Conservation (phyloP, 2,797 vertebrate genomes). For the Semotilus atromaculatus region DNA sequence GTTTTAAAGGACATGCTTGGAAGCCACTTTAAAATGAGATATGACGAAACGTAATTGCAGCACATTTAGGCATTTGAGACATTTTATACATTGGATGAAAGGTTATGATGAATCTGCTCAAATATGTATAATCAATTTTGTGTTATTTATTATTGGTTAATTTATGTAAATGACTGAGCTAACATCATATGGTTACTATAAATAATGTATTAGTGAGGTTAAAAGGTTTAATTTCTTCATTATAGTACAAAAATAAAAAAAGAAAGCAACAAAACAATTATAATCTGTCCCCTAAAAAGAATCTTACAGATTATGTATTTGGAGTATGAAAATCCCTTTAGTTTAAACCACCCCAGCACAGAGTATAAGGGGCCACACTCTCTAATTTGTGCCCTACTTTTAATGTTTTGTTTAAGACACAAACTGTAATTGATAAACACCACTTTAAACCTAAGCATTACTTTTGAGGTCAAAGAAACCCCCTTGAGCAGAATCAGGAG, state of each 20-base stretch:
- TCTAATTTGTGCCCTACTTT: conserved; percentile 31
- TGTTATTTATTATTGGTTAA: not conserved
- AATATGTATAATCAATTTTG: not conserved
- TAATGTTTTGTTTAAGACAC: conserved; percentile 7
- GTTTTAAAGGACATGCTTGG: conserved; percentile 36
- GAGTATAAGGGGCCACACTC: not conserved
- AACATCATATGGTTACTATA: not conserved
- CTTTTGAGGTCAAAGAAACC: conserved; percentile 7
- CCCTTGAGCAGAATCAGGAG: not conserved
- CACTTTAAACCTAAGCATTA: conserved; percentile 20
- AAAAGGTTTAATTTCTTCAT: conserved; percentile 24
- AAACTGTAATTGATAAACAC: conserved; percentile 14
- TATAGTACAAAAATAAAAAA: conserved; percentile 10
- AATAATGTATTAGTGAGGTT: conserved; percentile 9
- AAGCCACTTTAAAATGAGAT: conserved; percentile 32
- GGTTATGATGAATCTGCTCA: not conserved
- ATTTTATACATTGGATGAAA: conserved; percentile 52
- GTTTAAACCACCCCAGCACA: not conserved
- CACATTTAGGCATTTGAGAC: conserved; percentile 56
- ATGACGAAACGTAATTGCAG: conserved; percentile 33
- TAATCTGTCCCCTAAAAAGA: conserved; percentile 15
- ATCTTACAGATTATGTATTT: conserved; percentile 24
- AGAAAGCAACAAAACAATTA: conserved; percentile 1
- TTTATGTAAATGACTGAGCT: not conserved
- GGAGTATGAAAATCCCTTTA: conserved; percentile 39